A percentile compares a stretch with the other conserved stretches of the same genome.
phyloP scores from a whole-genome alignment of 2,888 invertebrate species.

The Drosophila glabriapex region DNA sequence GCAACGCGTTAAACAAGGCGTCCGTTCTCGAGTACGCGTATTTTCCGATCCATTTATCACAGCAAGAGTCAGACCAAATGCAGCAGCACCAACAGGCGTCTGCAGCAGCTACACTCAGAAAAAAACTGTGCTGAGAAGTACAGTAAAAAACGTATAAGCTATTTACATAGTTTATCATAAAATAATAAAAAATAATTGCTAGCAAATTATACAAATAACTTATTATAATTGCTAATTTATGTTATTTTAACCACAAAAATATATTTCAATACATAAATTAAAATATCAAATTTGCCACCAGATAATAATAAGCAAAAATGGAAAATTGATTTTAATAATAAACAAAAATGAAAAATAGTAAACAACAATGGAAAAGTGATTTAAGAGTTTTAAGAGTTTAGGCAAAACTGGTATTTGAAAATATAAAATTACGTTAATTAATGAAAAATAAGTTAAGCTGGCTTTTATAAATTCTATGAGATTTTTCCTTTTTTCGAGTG shows the following conservation, averaged over 20 bases:
- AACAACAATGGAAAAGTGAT: background rate
- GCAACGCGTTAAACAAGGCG: slow-evolving; percentile 62
- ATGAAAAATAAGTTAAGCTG: background rate
- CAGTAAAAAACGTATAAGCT: background rate
- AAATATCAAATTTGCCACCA: accelerated
- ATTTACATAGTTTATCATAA: background rate
- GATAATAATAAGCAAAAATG: background rate
- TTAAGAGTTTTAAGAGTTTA: background rate
- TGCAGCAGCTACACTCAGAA: background rate
- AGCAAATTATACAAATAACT: background rate
- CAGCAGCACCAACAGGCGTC: slow-evolving; percentile 3
- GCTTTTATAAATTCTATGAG: background rate
- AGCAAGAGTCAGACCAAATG: slow-evolving; percentile 34
- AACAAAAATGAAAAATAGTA: background rate
- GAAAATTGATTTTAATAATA: background rate
- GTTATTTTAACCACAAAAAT: background rate
- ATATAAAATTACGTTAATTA: background rate
- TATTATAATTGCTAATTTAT: background rate
- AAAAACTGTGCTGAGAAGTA: background rate
- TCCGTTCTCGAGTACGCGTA: slow-evolving; percentile 70
- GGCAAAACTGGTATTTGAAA: background rate
- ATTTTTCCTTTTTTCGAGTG: background rate
- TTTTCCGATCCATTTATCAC: slow-evolving; percentile 80
- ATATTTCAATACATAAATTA: background rate
- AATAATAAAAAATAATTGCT: background rate